Evolutionary conservation across 2,888 invertebrate species (phyloP).

Genomic region (Hirtodrosophila duncani): DNA sequence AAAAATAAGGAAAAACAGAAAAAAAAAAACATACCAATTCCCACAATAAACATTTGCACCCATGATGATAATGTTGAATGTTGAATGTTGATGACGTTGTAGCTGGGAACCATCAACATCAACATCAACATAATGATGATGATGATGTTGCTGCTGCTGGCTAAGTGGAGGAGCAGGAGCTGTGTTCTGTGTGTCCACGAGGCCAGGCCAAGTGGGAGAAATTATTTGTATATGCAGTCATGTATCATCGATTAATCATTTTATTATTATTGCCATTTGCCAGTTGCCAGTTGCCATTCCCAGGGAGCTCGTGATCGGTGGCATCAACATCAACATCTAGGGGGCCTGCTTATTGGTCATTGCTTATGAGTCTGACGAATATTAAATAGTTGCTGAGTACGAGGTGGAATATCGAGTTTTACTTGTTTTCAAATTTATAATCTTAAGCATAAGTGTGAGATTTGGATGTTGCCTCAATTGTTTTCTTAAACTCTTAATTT

Average conservation of each 20-base stretch:
- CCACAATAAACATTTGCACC: slow-evolving; percentile 69
- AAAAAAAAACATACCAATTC: slow-evolving; percentile 51
- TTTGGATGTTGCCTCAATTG: too few relatives aligned
- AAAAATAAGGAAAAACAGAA: too few relatives aligned
- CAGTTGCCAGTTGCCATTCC: slow-evolving; percentile 63
- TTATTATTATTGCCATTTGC: slow-evolving; percentile 63
- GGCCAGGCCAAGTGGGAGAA: slow-evolving; percentile 47
- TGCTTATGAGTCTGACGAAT: too few relatives aligned
- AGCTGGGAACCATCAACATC: slow-evolving; percentile 3
- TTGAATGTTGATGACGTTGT: slow-evolving; percentile 29
- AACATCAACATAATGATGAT: slow-evolving; percentile 8
- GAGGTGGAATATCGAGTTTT: too few relatives aligned
- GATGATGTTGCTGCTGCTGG: slow-evolving; percentile 15
- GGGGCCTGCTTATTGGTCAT: too few relatives aligned
- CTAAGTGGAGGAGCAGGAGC: neutral
- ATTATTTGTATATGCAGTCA: slow-evolving; percentile 69
- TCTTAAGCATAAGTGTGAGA: too few relatives aligned
- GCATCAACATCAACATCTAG: too few relatives aligned
- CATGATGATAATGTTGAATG: slow-evolving; percentile 47
- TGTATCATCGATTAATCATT: slow-evolving; percentile 73
- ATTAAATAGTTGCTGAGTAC: too few relatives aligned
- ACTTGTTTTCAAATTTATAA: too few relatives aligned
- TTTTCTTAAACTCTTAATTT: too few relatives aligned
- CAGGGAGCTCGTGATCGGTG: slow-evolving; percentile 68
- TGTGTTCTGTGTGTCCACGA: neutral